Conservation (phyloP, 1,140 invertebrate genomes). For the Drosophila arizonae region DNA sequence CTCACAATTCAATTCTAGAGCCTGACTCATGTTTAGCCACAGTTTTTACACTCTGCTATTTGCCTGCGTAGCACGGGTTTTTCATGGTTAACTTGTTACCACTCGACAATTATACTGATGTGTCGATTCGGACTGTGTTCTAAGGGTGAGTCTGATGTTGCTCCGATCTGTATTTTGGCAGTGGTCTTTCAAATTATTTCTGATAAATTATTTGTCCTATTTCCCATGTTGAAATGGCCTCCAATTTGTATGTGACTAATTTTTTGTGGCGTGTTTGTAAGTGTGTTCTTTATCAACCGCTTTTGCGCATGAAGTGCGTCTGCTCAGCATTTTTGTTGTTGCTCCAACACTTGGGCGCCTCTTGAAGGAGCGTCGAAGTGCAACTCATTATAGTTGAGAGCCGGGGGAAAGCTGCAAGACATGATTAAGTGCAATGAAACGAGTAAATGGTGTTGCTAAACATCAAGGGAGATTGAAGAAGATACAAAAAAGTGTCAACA, state of each 20-base stretch:
- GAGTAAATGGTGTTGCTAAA: conserved; percentile 61
- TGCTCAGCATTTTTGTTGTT: conserved; percentile 51
- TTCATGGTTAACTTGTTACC: conserved; percentile 11
- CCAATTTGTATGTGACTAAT: neutral
- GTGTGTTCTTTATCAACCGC: conserved; percentile 12
- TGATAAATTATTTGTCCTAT: too few relatives aligned
- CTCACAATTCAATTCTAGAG: conserved; percentile 1
- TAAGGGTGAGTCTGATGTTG: too few relatives aligned
- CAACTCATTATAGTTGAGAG: conserved; percentile 71
- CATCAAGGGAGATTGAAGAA: conserved; percentile 14
- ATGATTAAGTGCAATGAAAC: conserved; percentile 78
- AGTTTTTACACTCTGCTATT: conserved; percentile 1
- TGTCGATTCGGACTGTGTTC: neutral
- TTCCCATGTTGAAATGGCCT: neutral
- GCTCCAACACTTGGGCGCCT: conserved; percentile 55
- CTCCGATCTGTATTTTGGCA: too few relatives aligned
- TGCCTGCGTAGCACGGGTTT: conserved; percentile 1
- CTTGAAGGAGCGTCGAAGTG: conserved; percentile 66
- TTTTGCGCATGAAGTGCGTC: conserved; percentile 7
- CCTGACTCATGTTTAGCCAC: conserved; percentile 20
- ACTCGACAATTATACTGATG: conserved; percentile 31
- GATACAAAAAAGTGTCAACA: conserved; percentile 67
- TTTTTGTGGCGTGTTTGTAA: neutral
- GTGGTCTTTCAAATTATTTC: too few relatives aligned
- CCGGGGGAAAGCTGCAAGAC: conserved; percentile 42